These are phyloP conservation scores for Hirtodrosophila alboralis DNA, from an alignment of 2,888 invertebrate genomes.

Conservation along the genomic window DNA sequence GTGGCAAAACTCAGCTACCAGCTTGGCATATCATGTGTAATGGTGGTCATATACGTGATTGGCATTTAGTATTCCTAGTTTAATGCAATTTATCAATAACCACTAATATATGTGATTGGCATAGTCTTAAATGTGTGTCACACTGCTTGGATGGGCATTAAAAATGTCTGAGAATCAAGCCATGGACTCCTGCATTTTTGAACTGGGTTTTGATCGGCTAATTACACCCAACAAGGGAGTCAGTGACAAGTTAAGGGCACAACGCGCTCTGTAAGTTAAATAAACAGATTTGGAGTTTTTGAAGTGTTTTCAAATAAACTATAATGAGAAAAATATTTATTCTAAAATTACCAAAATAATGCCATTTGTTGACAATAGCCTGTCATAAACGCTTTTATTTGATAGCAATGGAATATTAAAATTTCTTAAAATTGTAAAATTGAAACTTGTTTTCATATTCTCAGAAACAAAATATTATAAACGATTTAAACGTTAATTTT, in stretches of 20 bases:
- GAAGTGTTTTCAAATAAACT: constrained; percentile 44
- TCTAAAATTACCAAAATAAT: too few relatives aligned
- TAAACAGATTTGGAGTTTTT: constrained; percentile 31
- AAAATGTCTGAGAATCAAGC: constrained; percentile 67
- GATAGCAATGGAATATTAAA: too few relatives aligned
- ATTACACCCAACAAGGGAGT: constrained; percentile 36
- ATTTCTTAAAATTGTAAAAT: too few relatives aligned
- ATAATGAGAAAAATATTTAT: too few relatives aligned
- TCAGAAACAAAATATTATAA: too few relatives aligned
- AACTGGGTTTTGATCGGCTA: constrained; percentile 30
- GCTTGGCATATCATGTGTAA: constrained; percentile 61
- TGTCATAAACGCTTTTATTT: too few relatives aligned
- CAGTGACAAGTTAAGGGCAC: constrained; percentile 59
- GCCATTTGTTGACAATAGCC: too few relatives aligned
- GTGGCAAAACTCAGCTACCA: constrained; percentile 68
- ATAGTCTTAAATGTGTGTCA: constrained; percentile 55
- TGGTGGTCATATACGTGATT: constrained; percentile 68
- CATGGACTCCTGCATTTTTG: constrained; percentile 22
- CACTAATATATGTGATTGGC: background rate
- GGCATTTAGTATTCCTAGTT: constrained; percentile 53
- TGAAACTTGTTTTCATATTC: too few relatives aligned
- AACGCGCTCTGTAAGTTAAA: constrained; percentile 43
- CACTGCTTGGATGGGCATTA: constrained; percentile 45
- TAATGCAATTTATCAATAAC: constrained; percentile 69
- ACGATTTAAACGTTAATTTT: too few relatives aligned